Conservation (phyloP, 2,113 vertebrate species). For the Donacobius atricapilla region DNA sequence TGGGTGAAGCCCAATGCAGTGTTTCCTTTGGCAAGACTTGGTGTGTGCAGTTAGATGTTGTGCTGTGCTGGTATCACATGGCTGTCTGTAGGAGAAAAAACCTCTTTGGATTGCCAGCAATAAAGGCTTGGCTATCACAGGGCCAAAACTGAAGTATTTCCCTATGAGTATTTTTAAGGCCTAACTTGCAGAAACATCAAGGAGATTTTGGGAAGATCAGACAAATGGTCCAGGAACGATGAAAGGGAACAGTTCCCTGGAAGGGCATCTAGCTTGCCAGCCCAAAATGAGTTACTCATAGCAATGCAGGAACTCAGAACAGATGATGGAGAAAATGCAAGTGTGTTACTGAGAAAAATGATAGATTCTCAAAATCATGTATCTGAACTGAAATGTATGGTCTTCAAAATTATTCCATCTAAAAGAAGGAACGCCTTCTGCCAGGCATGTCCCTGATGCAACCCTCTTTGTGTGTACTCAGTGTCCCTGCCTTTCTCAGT, state of each 20-base stretch:
- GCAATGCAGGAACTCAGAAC: not conserved
- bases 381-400: not conserved
- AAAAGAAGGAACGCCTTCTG: not conserved
- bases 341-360: not conserved
- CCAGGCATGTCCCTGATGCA: not conserved
- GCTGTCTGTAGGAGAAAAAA: constrained; percentile 21
- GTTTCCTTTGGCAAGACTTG: constrained; percentile 35
- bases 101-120: constrained; percentile 4
- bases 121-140: not conserved
- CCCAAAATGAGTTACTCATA: not conserved
- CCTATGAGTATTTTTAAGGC: not conserved
- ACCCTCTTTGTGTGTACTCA: not conserved
- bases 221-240: not conserved
- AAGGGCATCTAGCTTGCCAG: not conserved
- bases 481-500: not conserved
- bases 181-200: not conserved
- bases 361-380: not conserved
- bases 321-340: not conserved
- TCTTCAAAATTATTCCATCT: not conserved
- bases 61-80: constrained; percentile 29
- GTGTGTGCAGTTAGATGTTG: not conserved
- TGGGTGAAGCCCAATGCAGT: constrained; percentile 6
- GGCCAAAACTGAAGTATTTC: not conserved
- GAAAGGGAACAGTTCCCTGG: not conserved
- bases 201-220: not conserved